phyloP scores from a whole-genome alignment of 2,797 vertebrate species.

The Eutrigla gurnardus region DNA sequence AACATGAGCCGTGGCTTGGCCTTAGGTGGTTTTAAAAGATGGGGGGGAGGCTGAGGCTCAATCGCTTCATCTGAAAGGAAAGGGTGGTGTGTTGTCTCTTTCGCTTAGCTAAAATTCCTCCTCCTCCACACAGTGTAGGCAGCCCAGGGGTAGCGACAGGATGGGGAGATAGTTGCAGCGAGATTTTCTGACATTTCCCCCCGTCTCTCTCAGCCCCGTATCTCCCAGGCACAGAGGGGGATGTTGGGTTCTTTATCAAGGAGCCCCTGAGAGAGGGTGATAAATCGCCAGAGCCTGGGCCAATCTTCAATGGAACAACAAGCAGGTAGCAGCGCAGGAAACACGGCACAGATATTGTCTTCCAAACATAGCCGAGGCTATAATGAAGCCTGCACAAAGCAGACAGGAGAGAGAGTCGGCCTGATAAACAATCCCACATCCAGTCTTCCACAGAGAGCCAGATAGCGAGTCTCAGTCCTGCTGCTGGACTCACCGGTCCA shows the following conservation, averaged over 20 bases:
- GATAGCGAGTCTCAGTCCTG: slow-evolving; percentile 66
- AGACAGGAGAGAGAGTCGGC: slow-evolving; percentile 66
- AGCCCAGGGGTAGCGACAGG: slow-evolving; percentile 65
- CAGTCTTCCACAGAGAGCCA: slow-evolving; percentile 68
- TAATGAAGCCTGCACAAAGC: slow-evolving; percentile 79
- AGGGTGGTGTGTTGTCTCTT: slow-evolving; percentile 64
- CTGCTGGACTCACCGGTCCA: slow-evolving; percentile 63
- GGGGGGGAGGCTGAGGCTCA: slow-evolving; percentile 49
- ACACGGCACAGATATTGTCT: slow-evolving; percentile 79
- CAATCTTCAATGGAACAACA: slow-evolving; percentile 78
- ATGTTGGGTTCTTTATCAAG: slow-evolving; percentile 78
- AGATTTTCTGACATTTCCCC: slow-evolving; percentile 73
- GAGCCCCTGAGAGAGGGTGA: slow-evolving; percentile 77
- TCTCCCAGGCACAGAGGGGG: slow-evolving; percentile 70
- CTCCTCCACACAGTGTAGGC: slow-evolving; percentile 56
- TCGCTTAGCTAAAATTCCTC: slow-evolving; percentile 58
- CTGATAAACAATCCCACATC: slow-evolving; percentile 81
- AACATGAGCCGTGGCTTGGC: slow-evolving; percentile 70
- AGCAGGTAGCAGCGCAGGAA: slow-evolving; percentile 79
- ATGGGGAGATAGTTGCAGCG: slow-evolving; percentile 63
- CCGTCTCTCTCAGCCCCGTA: slow-evolving; percentile 64
- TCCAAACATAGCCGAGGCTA: slow-evolving; percentile 68
- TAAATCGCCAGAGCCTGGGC: slow-evolving; percentile 76
- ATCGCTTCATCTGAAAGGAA: slow-evolving; percentile 73
- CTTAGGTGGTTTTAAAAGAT: slow-evolving; percentile 66